A percentile compares a stretch with the other conserved stretches of the same genome.
Conservation (phyloP, 2,888 invertebrate species). For the Portevinia maculata region DNA sequence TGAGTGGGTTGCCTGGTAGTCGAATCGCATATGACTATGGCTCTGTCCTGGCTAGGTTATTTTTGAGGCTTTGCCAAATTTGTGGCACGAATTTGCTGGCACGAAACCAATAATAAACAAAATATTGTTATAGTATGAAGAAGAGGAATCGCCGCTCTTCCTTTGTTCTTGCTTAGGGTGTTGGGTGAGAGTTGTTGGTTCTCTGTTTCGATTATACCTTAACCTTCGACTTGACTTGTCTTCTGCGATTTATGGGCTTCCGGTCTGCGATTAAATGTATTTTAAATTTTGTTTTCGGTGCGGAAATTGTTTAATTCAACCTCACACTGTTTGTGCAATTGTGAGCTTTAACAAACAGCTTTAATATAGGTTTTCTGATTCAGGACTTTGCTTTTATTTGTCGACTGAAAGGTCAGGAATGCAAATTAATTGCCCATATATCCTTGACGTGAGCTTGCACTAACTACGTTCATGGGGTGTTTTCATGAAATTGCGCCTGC, state of each 20-base stretch:
- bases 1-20: slow-evolving; percentile 10
- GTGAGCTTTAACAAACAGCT: slow-evolving; percentile 5
- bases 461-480: slow-evolving; percentile 23
- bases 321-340: slow-evolving; percentile 5
- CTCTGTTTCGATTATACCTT: slow-evolving; percentile 57
- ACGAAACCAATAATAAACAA: slow-evolving; percentile 73
- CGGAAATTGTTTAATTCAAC: slow-evolving; percentile 46
- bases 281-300: slow-evolving; percentile 18
- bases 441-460: slow-evolving; percentile 51
- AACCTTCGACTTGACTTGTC: slow-evolving; percentile 72
- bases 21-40: slow-evolving; percentile 1
- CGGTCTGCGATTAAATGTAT: slow-evolving; percentile 53
- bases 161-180: background rate
- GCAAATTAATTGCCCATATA: slow-evolving; percentile 58
- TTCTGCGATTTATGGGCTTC: slow-evolving; percentile 62
- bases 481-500: slow-evolving; percentile 54
- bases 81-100: slow-evolving; percentile 69
- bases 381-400: slow-evolving; percentile 19
- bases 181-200: slow-evolving; percentile 19
- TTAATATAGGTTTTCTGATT: background rate
- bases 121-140: slow-evolving; percentile 54
- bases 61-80: slow-evolving; percentile 70
- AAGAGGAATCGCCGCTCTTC: slow-evolving; percentile 1
- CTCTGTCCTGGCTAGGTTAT: slow-evolving; percentile 40
- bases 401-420: slow-evolving; percentile 59